These are phyloP conservation scores for Rhipidura dahli DNA, from an alignment of 2,113 vertebrate species.

Conservation along the genomic window DNA sequence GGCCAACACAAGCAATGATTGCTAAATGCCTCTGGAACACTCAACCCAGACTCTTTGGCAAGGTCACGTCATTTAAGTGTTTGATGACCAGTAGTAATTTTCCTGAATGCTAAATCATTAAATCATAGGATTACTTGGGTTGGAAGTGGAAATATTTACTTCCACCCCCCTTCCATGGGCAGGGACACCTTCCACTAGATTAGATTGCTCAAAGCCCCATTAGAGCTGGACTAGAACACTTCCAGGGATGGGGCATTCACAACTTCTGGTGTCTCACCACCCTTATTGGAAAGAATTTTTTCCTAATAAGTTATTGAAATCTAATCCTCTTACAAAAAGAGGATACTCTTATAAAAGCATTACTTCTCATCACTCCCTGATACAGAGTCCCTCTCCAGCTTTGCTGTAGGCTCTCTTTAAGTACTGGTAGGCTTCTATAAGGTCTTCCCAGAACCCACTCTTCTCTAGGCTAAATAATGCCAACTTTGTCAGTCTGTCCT, in stretches of 20 bases:
- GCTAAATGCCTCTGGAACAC: neutral
- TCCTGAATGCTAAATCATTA: neutral
- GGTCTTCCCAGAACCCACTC: neutral
- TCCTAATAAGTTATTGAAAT: neutral
- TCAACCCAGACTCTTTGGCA: neutral
- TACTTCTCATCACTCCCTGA: neutral
- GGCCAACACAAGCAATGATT: neutral
- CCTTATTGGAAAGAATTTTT: neutral
- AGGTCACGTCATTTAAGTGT: neutral
- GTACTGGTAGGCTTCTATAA: neutral
- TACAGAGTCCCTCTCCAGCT: neutral
- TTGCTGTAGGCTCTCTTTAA: neutral
- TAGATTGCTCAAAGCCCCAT: neutral
- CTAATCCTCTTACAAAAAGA: neutral
- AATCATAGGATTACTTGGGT: neutral
- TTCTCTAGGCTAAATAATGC: neutral
- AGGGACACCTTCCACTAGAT: neutral
- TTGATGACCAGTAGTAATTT: neutral
- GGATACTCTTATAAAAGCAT: neutral
- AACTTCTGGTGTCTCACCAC: neutral
- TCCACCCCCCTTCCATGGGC: neutral
- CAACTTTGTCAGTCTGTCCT: neutral
- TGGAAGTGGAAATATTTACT: neutral
- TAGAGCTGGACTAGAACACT: neutral
- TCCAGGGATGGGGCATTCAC: neutral